Evolutionary conservation across 2,113 vertebrate species (phyloP).

Genomic region (Rhegmatorhina hoffmannsi): DNA sequence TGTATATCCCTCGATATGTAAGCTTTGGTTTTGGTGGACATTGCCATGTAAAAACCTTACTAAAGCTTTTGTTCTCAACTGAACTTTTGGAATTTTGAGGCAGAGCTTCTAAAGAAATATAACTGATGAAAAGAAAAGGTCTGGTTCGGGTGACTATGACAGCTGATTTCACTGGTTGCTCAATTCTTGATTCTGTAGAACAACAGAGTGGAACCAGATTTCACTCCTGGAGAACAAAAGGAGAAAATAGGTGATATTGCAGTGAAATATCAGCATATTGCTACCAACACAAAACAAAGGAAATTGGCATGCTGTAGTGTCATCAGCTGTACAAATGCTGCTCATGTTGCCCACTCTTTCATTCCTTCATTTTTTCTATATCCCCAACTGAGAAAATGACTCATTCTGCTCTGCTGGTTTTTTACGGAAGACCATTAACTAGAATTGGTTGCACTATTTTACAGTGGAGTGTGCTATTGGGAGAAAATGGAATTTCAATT

Average conservation of each 20-base stretch:
- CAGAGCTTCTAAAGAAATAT: not conserved
- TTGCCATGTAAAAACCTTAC: not conserved
- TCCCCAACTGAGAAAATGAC: not conserved
- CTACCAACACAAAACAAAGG: not conserved
- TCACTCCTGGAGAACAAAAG: not conserved
- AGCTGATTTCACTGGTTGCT: not conserved
- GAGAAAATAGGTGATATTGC: not conserved
- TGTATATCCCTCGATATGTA: not conserved
- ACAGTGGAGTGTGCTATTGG: not conserved
- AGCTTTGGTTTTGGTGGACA: not conserved
- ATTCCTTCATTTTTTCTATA: not conserved
- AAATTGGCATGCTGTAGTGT: not conserved
- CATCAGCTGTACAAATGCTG: not conserved
- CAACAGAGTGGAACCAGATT: not conserved
- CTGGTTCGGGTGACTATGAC: not conserved
- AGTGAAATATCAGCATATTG: not conserved
- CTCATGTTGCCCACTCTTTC: not conserved
- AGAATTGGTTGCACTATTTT: not conserved
- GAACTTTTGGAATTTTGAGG: not conserved
- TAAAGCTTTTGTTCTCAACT: not conserved
- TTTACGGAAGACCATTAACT: not conserved
- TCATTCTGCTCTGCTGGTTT: not conserved
- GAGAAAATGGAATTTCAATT: constrained; percentile 5
- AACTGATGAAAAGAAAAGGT: not conserved
- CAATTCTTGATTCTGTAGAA: not conserved